Conservation (phyloP, 2,113 vertebrate species). For the Delphinapterus leucas region DNA sequence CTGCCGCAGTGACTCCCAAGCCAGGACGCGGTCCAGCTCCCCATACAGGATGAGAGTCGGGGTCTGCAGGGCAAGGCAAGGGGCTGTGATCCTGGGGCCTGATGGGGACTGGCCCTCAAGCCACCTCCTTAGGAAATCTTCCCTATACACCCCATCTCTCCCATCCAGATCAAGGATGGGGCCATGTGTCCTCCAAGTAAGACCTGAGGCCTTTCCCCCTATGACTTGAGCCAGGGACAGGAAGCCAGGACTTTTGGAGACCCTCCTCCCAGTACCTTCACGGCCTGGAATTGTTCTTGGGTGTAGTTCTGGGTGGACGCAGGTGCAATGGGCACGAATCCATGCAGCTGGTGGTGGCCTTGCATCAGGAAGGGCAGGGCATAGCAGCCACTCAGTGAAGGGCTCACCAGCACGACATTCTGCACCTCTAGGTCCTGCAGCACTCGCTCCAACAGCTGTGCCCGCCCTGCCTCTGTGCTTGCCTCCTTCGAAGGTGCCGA, state of each 20-base stretch:
- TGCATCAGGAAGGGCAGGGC: constrained; percentile 92
- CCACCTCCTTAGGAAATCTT: background rate
- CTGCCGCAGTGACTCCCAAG: constrained; percentile 90
- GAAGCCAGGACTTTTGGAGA: background rate
- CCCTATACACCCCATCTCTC: background rate
- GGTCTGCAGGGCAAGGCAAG: constrained; percentile 82
- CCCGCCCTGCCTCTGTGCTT: constrained; percentile 86
- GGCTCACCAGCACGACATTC: constrained; percentile 90
- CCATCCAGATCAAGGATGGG: background rate
- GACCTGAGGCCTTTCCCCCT: background rate
- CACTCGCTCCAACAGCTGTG: constrained; percentile 86
- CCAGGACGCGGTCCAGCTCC: constrained; percentile 88
- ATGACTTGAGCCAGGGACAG: background rate
- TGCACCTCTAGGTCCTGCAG: constrained; percentile 86
- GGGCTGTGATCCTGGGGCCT: background rate
- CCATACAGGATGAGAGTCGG: constrained; percentile 94
- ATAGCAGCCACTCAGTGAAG: constrained; percentile 95
- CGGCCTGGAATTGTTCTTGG: constrained; percentile 86
- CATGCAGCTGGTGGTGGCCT: constrained; percentile 82
- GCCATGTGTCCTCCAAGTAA: background rate
- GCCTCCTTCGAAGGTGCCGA: constrained; percentile 82
- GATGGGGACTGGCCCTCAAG: background rate
- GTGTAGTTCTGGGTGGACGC: constrained; percentile 89
- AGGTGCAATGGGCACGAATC: constrained; percentile 92
- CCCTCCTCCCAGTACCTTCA: constrained; percentile 85